phyloP scores from a whole-genome alignment of 2,797 vertebrate genomes.

The Sandelia bainsii region DNA sequence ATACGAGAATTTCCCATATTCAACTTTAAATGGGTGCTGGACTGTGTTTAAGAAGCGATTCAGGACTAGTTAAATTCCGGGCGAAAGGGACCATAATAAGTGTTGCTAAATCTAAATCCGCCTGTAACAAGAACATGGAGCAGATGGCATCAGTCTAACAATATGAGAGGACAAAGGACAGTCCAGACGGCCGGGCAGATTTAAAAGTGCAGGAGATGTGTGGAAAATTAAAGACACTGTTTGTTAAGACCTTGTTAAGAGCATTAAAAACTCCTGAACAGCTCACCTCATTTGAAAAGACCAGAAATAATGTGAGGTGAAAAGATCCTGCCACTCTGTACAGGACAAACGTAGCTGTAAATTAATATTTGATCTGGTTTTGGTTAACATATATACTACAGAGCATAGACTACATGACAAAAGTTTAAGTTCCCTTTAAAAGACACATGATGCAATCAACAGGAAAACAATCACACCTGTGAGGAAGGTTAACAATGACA shows the following conservation, averaged over 20 bases:
- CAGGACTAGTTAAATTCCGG: neutral
- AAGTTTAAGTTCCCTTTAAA: too few species aligned
- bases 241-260: constrained; percentile 65
- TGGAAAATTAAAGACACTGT: constrained; percentile 55
- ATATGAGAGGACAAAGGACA: constrained; percentile 70
- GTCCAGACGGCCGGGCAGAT: constrained; percentile 71
- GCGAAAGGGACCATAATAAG: constrained; percentile 54
- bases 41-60: neutral
- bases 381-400: too few species aligned
- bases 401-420: too few species aligned
- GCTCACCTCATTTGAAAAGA: neutral
- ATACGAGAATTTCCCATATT: neutral
- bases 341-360: neutral
- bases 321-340: neutral
- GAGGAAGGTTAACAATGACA: neutral
- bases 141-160: constrained; percentile 80
- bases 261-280: constrained; percentile 54
- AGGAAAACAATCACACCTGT: neutral
- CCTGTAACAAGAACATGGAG: constrained; percentile 60
- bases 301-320: neutral
- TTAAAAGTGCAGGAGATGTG: constrained; percentile 58
- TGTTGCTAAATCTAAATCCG: constrained; percentile 53
- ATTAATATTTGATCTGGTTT: neutral
- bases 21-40: neutral
- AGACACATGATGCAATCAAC: neutral